Evolutionary conservation across 2,888 invertebrate genomes (phyloP).

Genomic region (Drosophila bunnanda): DNA sequence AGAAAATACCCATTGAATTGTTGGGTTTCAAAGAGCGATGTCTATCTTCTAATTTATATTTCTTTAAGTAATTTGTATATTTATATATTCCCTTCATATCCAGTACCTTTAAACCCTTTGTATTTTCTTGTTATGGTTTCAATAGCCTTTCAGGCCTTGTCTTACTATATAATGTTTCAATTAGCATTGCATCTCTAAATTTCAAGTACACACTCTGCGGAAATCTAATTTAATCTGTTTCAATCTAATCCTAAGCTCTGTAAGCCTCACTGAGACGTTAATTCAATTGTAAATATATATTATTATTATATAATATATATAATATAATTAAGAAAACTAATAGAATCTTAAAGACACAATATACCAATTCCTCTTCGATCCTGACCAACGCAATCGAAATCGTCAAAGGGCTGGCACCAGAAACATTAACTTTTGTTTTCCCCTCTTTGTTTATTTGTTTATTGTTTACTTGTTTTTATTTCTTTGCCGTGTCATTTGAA

Average conservation of each 20-base stretch:
- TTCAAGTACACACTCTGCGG: too few species aligned
- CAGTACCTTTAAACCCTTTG: too few species aligned
- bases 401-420: constrained; percentile 32
- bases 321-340: neutral
- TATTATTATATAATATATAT: neutral
- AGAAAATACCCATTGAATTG: neutral
- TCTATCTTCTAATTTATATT: neutral
- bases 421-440: constrained; percentile 4
- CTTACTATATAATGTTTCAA: neutral
- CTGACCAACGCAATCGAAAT: constrained; percentile 65
- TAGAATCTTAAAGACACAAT: neutral
- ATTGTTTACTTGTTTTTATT: constrained; percentile 9
- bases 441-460: neutral
- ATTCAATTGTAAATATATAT: constrained; percentile 12
- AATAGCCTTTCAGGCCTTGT: neutral
- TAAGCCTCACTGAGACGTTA: neutral
- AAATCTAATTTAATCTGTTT: neutral
- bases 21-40: too few species aligned
- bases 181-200: constrained; percentile 8
- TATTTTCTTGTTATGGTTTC: too few species aligned
- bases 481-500: constrained; percentile 35
- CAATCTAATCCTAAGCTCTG: neutral
- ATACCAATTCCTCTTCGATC: constrained; percentile 15
- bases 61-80: neutral
- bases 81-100: neutral